Evolutionary conservation across 2,888 invertebrate species (phyloP).

Genomic region (Leptarthrus brevirostris): DNA sequence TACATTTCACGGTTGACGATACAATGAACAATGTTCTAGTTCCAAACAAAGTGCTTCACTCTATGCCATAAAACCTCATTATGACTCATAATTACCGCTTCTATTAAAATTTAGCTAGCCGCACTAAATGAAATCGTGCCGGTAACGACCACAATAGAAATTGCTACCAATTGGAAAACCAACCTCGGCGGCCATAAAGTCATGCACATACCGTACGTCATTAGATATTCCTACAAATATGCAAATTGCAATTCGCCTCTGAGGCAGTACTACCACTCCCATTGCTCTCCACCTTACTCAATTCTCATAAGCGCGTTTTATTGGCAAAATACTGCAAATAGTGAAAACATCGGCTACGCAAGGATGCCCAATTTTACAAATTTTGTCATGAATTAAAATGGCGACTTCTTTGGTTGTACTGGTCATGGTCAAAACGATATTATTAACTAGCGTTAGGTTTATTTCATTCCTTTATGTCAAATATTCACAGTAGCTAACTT

Average conservation of each 20-base stretch:
- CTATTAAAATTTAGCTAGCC: conserved; percentile 32
- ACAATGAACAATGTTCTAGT: conserved; percentile 36
- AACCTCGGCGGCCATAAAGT: not conserved
- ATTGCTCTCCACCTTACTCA: not conserved
- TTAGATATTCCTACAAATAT: conserved; percentile 41
- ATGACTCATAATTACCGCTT: conserved; percentile 39
- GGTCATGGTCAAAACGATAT: no score
- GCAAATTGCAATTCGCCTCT: conserved; percentile 15
- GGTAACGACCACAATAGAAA: conserved; percentile 28
- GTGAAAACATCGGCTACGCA: no score
- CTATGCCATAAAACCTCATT: conserved; percentile 43
- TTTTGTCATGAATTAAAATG: no score
- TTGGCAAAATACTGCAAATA: no score
- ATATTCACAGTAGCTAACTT: no score
- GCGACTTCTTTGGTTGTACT: no score
- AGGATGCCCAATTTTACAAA: no score
- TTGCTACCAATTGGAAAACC: conserved; percentile 24
- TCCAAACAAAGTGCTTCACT: conserved; percentile 10
- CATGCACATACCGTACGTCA: conserved; percentile 10
- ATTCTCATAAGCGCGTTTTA: no score
- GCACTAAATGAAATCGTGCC: conserved; percentile 29
- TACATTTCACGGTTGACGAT: conserved; percentile 28
- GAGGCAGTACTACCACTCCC: not conserved
- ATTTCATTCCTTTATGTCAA: no score
- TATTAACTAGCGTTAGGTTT: no score